These are phyloP conservation scores for Syngnathus rostellatus DNA, from an alignment of 2,797 vertebrate species.

Conservation along the genomic window DNA sequence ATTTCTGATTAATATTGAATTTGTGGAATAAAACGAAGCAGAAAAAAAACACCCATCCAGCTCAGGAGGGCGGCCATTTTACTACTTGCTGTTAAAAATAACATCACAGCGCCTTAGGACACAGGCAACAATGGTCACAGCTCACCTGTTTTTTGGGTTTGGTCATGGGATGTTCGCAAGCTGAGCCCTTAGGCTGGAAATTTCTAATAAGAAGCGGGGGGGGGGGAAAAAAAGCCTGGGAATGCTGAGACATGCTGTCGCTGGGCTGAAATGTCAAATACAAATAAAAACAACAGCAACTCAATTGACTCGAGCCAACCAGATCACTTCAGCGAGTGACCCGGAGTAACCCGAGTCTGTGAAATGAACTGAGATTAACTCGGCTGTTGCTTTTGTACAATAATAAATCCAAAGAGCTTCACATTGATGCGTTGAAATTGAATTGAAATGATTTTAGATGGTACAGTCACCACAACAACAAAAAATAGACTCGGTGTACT, in stretches of 20 bases:
- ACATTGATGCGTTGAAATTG: background rate
- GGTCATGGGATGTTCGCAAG: too few species aligned
- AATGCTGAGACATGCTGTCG: background rate
- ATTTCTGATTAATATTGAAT: too few species aligned
- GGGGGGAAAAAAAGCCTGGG: background rate
- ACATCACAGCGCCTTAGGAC: background rate
- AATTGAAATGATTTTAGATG: background rate
- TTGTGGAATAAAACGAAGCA: too few species aligned
- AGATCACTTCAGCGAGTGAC: background rate
- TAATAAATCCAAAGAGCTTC: background rate
- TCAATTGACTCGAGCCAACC: background rate
- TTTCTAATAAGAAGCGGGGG: background rate
- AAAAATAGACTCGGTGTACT: slow-evolving; percentile 14
- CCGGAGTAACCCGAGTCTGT: background rate
- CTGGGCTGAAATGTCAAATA: background rate
- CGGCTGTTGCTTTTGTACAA: background rate
- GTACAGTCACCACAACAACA: background rate
- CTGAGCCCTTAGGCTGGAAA: background rate
- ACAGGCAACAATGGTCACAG: too few species aligned
- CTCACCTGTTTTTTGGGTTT: too few species aligned
- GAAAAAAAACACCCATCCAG: too few species aligned
- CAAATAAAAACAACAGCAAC: background rate
- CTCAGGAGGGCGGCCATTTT: too few species aligned
- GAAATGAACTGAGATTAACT: background rate
- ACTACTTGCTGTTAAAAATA: too few species aligned